Base-by-base conservation (phyloP, 2,888 invertebrate genomes). In the Eretmocerus hayati region DNA sequence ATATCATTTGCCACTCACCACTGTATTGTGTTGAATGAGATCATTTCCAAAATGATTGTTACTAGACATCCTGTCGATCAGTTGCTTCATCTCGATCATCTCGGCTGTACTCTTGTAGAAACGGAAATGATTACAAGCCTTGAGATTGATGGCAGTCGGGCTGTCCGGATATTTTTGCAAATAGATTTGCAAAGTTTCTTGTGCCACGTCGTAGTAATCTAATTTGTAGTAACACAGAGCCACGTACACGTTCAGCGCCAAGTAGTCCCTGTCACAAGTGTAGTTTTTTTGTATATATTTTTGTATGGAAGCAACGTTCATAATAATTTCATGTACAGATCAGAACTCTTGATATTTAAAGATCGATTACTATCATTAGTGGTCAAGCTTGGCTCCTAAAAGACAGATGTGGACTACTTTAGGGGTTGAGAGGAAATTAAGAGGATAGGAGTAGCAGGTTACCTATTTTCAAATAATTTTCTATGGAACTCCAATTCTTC, bases 161-260 rank as follows among this genome's bases (percentile, higher is more conserved):
- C 96, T 96, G 61, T 95, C 93, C 3, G 91, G 85, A 71, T 85
- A 87, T 65, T 89, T 87, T 52, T 90, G 87, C 43, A 99, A 75
- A 71, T 99, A 99, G 19, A 92, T 84, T 19, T 90, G 88, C 13
- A 96, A 76, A n/a, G 95, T 92, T 74, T 96, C 96, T 73, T 96
- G 94, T 0, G 96, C 94, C 39, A 95, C 94, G 72, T 97, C 97
- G 67, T 94, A 97, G 71, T 95, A 97, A 73, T 97, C 97, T 62
- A 97, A 75, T 71, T 99, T 97, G 74, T 97, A 99, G 73, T 97
- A 97, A 67, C 97, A 99, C 15, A 97, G 74, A 0, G 96, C 97
- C 48, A 97, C 87, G 71, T 99, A 97, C 4, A 97, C 93, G 72
- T 99, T 96, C 50, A 99, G 73, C 1, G 97, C 97, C 67, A 95